Percentiles rank a stretch among this genome's conserved stretches.
These are phyloP conservation scores for Euura saliciscinereae DNA, from an alignment of 1,140 invertebrate species.

Conservation along the genomic window DNA sequence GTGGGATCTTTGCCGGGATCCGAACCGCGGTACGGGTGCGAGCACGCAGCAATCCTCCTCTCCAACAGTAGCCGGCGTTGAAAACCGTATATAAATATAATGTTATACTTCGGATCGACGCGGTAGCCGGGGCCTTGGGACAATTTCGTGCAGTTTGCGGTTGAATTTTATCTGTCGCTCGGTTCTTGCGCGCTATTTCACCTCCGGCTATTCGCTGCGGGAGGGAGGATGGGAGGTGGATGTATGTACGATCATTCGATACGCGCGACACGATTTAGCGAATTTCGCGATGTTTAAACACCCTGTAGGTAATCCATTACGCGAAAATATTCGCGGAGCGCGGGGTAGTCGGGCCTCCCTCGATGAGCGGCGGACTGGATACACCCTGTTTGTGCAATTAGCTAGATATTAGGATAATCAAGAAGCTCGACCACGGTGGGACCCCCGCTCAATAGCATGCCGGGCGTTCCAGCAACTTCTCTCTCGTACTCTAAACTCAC, in stretches of 20 bases:
- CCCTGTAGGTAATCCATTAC: too few species aligned
- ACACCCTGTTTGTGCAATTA: not conserved
- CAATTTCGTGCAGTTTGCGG: constrained; percentile 53
- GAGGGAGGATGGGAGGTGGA: not conserved
- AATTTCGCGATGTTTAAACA: not conserved
- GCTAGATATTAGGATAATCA: constrained; percentile 2
- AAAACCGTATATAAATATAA: not conserved
- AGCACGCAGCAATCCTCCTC: too few species aligned
- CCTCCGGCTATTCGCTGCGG: not conserved
- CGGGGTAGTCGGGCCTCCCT: not conserved
- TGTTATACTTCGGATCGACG: not conserved
- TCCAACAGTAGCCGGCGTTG: not conserved
- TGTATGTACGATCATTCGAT: not conserved
- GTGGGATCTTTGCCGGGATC: constrained; percentile 33
- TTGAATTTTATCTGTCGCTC: constrained; percentile 51
- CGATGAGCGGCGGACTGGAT: not conserved
- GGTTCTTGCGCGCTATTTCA: constrained; percentile 20
- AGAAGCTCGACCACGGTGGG: not conserved
- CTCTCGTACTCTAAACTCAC: not conserved
- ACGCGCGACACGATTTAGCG: too few species aligned
- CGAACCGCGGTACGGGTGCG: not conserved
- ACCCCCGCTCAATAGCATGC: constrained; percentile 30
- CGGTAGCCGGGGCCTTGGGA: constrained; percentile 40
- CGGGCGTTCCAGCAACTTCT: constrained; percentile 20
- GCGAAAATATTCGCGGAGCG: too few species aligned